Conservation (phyloP, 2,888 invertebrate species). For the Lasioglossum marginatum region DNA sequence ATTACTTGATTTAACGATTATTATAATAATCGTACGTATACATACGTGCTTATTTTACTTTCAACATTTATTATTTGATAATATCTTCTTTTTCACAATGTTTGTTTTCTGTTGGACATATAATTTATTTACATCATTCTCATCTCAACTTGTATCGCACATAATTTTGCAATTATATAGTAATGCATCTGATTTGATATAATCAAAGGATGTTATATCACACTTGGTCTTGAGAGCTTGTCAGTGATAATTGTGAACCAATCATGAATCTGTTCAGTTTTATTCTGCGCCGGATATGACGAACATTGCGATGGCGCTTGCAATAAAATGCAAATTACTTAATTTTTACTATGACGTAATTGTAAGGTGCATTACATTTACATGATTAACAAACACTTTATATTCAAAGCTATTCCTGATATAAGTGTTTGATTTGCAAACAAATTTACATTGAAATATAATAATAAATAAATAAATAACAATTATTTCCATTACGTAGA, state of each 20-base stretch:
- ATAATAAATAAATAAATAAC: background rate
- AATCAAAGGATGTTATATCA: conserved; percentile 53
- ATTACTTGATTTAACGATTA: background rate
- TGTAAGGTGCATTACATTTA: background rate
- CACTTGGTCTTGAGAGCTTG: conserved; percentile 47
- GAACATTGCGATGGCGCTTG: conserved; percentile 15
- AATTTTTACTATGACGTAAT: conserved; percentile 13
- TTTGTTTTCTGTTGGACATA: background rate
- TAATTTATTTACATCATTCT: background rate
- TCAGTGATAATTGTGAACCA: conserved; percentile 41
- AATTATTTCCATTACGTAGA: background rate
- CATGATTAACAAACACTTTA: background rate
- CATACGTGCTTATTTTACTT: background rate
- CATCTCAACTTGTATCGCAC: conserved; percentile 4
- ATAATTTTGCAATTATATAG: conserved; percentile 29
- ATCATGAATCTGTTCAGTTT: conserved; percentile 46
- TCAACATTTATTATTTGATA: background rate
- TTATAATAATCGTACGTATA: too few species aligned
- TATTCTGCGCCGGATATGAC: conserved; percentile 49
- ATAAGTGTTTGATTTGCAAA: background rate
- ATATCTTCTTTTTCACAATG: background rate
- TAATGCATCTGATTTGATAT: conserved; percentile 37
- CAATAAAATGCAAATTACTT: conserved; percentile 32
- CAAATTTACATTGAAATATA: background rate
- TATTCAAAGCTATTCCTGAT: background rate